Base-by-base conservation (phyloP, 2,888 invertebrate species). In the Alloplasta piceator region DNA sequence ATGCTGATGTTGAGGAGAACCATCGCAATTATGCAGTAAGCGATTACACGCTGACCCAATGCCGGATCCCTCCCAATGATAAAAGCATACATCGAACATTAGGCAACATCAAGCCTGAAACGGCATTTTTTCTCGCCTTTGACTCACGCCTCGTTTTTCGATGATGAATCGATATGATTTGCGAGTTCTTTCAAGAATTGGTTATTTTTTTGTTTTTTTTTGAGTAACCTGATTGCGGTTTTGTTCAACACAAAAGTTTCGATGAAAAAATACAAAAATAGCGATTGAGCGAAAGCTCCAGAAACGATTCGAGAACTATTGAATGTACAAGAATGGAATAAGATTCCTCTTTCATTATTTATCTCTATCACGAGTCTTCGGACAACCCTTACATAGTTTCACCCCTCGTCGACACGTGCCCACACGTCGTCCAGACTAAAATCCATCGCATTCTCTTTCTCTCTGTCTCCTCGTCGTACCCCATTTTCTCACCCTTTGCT, bases 251-350 rank as follows among this genome's bases (percentile, higher is more conserved):
- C 26, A 50, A 36, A 41, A 46, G 5, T 16, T 16, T 16, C 26
- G 3, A 72, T 55, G 74, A 63, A 50, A 79, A 81, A n/a, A n/a
- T n/a, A n/a, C n/a, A n/a, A n/a, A 85, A 84, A 87, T 85, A 86
- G 87, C 46, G 55, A 9, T 48, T 73, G 26, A 38, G 74, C 4
- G 14, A 58, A 48, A 72, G 12, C 55, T 36, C 46, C 52, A 61
- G 41, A 36, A 61, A 63, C 36, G 26, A 39, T 56, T 14, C 16
- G 50, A 70, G 68, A 66, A 58, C 60, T 66, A 78, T 71, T 67
- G 66, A 74, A 78, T 75, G 55, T 56, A 83, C 86, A 86, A 87
- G 86, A 85, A 85, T 72, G 84, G 85, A 85, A 84, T 82, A 39
- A 87, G 80, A 84, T 75, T 78, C 82, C 63, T 71, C 74, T 87